Percentiles rank a stretch among this genome's conserved stretches.
Evolutionary conservation across 2,113 vertebrate species (phyloP).

Genomic region (Cacatua alba): DNA sequence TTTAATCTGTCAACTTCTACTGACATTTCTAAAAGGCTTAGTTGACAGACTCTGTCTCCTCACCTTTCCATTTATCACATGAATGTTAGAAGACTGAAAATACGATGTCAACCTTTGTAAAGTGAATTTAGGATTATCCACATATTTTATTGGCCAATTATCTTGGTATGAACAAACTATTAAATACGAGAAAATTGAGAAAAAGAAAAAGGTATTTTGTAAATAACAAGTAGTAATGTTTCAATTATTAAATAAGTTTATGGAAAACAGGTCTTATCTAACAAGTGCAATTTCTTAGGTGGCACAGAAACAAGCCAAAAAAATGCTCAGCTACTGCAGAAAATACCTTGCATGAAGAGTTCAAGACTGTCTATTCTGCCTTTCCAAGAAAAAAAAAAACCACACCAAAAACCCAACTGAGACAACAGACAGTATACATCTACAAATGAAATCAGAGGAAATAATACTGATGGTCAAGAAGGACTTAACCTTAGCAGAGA

Average conservation of each 20-base stretch:
- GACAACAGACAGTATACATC: neutral
- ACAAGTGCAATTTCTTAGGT: neutral
- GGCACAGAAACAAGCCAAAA: neutral
- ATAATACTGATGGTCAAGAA: neutral
- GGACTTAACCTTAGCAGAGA: neutral
- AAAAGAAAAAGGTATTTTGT: neutral
- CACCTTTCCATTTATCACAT: neutral
- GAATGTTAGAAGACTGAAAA: neutral
- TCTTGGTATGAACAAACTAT: neutral
- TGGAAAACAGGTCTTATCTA: neutral
- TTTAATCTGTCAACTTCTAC: neutral
- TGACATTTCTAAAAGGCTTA: neutral
- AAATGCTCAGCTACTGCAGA: neutral
- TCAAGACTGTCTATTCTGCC: neutral
- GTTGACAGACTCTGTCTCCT: neutral
- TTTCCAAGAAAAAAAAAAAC: neutral
- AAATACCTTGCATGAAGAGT: neutral
- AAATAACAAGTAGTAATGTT: neutral
- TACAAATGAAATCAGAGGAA: neutral
- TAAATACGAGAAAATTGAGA: fast-evolving
- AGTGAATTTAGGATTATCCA: neutral
- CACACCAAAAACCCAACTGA: neutral
- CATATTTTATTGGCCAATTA: neutral
- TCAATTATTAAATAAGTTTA: neutral
- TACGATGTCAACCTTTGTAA: neutral